Evolutionary conservation across 1,140 invertebrate genomes (phyloP).

Genomic region (Leptinotarsa undecemlineata): DNA sequence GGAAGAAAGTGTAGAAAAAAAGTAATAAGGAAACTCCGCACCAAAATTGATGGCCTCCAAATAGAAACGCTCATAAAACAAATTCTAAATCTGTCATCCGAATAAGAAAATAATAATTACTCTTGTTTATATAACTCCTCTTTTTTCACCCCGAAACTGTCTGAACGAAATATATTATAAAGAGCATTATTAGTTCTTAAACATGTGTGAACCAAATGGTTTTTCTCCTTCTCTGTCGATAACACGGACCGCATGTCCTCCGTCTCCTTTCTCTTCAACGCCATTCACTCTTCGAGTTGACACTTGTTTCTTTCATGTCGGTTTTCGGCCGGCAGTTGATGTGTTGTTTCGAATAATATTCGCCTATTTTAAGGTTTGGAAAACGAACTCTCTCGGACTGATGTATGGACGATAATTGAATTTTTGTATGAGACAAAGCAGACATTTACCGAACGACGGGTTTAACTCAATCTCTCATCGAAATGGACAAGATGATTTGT

Average conservation of each 20-base stretch:
- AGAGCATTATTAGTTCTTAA: slow-evolving; percentile 23
- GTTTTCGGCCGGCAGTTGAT: slow-evolving; percentile 5
- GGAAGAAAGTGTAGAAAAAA: neutral
- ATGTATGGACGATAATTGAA: neutral
- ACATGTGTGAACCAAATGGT: slow-evolving; percentile 27
- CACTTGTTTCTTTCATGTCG: slow-evolving; percentile 25
- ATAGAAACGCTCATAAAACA: slow-evolving; percentile 23
- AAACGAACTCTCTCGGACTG: neutral
- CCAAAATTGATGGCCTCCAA: slow-evolving; percentile 24
- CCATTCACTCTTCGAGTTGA: slow-evolving; percentile 13
- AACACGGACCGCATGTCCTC: neutral
- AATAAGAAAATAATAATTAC: slow-evolving; percentile 25
- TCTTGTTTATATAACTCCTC: slow-evolving; percentile 23
- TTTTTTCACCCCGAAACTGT: slow-evolving; percentile 24
- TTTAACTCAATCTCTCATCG: too few species aligned
- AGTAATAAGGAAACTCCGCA: slow-evolving; percentile 15
- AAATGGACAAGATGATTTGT: too few species aligned
- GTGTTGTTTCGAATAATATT: slow-evolving; percentile 27
- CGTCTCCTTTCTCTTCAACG: slow-evolving; percentile 12
- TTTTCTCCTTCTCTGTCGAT: slow-evolving; percentile 24
- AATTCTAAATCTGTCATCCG: slow-evolving; percentile 23
- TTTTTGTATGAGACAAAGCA: neutral
- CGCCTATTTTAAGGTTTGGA: slow-evolving; percentile 21
- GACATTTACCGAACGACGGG: neutral
- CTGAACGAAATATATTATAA: slow-evolving; percentile 27